Percentiles rank a stretch among this genome's conserved stretches.
These are phyloP conservation scores for Leptatherina wallacei DNA, from an alignment of 2,797 vertebrate genomes.

Conservation along the genomic window DNA sequence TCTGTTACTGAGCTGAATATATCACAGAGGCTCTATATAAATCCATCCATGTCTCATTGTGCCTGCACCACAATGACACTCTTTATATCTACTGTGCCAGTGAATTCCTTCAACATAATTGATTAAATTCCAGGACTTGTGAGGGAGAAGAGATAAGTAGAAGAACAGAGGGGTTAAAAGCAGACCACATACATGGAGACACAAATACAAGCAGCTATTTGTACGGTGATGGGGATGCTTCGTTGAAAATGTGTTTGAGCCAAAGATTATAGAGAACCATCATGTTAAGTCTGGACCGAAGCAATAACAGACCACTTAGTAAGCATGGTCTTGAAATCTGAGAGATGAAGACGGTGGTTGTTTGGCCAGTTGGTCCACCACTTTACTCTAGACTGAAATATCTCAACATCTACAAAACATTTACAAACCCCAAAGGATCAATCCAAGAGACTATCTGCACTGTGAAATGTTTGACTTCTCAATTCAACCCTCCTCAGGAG, in stretches of 20 bases:
- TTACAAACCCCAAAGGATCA: not conserved
- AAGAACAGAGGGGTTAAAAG: conserved; percentile 51
- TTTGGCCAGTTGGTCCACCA: not conserved
- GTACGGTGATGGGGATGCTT: conserved; percentile 40
- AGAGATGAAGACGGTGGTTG: conserved; percentile 1
- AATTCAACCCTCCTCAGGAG: not conserved
- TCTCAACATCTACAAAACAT: not conserved
- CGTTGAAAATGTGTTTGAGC: conserved; percentile 28
- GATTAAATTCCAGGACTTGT: conserved; percentile 69
- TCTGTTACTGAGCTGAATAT: conserved; percentile 64
- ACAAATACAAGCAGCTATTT: conserved; percentile 50
- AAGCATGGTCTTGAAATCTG: not conserved
- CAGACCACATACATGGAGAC: conserved; percentile 46
- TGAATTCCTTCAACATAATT: conserved; percentile 71
- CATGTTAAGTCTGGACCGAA: conserved; percentile 30
- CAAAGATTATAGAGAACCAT: conserved; percentile 11
- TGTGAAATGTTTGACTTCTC: not conserved
- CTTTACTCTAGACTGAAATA: conserved; percentile 25
- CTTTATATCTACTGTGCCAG: conserved; percentile 72
- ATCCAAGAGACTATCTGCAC: not conserved
- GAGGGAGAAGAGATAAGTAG: conserved; percentile 61
- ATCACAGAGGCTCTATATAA: conserved; percentile 76
- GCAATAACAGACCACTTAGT: conserved; percentile 19
- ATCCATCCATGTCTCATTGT: conserved; percentile 76
- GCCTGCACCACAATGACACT: conserved; percentile 71